Conservation (phyloP, 2,797 vertebrate genomes). For the Limnodromus scolopaceus region DNA sequence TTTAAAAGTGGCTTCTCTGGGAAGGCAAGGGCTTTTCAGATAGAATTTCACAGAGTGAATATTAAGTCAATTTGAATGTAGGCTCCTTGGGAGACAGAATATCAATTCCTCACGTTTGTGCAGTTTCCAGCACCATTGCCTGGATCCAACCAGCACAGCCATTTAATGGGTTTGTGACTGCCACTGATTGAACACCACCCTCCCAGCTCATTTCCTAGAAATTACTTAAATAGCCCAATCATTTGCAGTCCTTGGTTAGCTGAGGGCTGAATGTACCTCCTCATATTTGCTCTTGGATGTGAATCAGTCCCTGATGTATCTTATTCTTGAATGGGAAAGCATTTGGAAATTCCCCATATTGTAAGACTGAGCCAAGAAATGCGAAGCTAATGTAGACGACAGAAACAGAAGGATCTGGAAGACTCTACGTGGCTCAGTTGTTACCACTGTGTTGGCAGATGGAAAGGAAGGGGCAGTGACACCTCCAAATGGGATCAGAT, state of each 20-base stretch:
- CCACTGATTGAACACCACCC: background rate
- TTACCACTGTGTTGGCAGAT: background rate
- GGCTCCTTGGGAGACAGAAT: background rate
- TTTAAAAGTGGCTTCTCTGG: conserved; percentile 4
- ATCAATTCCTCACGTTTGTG: background rate
- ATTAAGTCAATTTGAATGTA: conserved; percentile 1
- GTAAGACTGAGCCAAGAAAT: background rate
- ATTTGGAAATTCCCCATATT: background rate
- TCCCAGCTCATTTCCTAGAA: conserved; percentile 18
- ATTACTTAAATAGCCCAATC: conserved; percentile 1
- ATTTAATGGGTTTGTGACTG: background rate
- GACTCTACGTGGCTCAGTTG: fast-evolving
- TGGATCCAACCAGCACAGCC: background rate
- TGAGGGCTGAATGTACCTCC: background rate
- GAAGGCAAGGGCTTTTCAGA: conserved; percentile 5
- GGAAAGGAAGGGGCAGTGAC: background rate
- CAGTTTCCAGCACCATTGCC: background rate
- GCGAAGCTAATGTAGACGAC: background rate
- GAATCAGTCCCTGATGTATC: background rate
- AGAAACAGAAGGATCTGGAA: conserved; percentile 9
- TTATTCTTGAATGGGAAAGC: conserved; percentile 6
- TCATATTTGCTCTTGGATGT: background rate
- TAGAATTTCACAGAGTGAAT: background rate
- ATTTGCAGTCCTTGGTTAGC: background rate
- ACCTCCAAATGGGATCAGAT: background rate